phyloP scores from a whole-genome alignment of 2,113 vertebrate species.

The Pachycephala philippinensis region DNA sequence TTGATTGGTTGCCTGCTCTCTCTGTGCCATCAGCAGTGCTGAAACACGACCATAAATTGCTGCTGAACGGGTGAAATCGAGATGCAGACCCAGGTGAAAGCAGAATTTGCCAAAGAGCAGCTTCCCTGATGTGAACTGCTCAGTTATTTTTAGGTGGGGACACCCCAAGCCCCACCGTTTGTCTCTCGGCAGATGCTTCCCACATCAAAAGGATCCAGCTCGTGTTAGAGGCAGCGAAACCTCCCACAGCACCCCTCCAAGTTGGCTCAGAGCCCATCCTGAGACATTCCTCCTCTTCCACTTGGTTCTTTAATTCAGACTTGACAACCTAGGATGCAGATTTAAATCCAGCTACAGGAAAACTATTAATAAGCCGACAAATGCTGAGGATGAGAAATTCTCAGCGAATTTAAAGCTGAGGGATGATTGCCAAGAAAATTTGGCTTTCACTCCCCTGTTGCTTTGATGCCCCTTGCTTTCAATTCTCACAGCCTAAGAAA shows the following conservation, averaged over 20 bases:
- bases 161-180: neutral
- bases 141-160: conserved; percentile 21
- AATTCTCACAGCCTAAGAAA: conserved; percentile 14
- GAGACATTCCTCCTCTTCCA: conserved; percentile 9
- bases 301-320: conserved; percentile 13
- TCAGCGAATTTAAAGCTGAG: conserved; percentile 10
- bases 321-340: conserved; percentile 26
- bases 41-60: neutral
- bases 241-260: neutral
- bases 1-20: neutral
- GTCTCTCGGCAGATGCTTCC: conserved; percentile 23
- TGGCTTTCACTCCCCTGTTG: conserved; percentile 24
- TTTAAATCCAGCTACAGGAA: conserved; percentile 38
- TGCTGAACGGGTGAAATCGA: neutral
- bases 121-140: conserved; percentile 8
- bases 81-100: neutral
- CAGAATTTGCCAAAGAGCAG: neutral
- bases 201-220: neutral
- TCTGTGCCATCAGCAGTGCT: neutral
- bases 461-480: conserved; percentile 39
- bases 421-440: conserved; percentile 47
- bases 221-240: conserved; percentile 4
- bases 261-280: neutral
- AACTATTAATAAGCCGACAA: conserved; percentile 38
- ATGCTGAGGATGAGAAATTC: conserved; percentile 33